A percentile compares a stretch with the other conserved stretches of the same genome.
Conservation (phyloP, 2,797 vertebrate genomes). For the Xenops minutus region DNA sequence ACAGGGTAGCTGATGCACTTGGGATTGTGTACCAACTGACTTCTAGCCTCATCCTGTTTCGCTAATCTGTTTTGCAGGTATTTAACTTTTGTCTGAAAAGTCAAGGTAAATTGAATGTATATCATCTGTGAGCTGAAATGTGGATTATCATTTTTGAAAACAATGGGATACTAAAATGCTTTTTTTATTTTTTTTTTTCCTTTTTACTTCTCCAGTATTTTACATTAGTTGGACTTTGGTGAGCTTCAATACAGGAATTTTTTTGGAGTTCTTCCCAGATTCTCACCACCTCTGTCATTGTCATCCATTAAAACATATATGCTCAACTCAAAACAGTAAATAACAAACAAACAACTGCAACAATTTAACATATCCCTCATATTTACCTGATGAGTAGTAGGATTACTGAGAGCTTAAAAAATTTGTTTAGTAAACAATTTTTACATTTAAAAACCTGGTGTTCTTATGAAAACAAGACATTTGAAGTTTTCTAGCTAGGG, state of each 20-base stretch:
- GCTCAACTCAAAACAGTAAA: conserved; percentile 2
- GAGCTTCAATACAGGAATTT: not conserved
- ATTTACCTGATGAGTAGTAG: not conserved
- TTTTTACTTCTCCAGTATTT: not conserved
- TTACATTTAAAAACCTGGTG: not conserved
- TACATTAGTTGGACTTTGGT: not conserved
- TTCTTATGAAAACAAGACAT: not conserved
- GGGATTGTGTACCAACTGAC: not conserved
- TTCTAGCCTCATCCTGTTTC: not conserved
- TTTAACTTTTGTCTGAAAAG: not conserved
- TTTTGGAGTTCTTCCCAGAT: not conserved
- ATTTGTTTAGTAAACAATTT: not conserved
- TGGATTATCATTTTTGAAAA: not conserved
- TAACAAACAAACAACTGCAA: not conserved
- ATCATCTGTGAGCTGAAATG: not conserved
- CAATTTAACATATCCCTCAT: not conserved
- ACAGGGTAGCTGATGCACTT: not conserved
- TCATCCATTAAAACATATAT: not conserved
- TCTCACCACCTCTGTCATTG: not conserved
- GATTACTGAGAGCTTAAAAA: not conserved
- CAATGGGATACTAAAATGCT: not conserved
- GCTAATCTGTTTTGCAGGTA: not conserved
- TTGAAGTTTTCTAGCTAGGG: not conserved
- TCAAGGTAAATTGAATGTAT: not conserved
- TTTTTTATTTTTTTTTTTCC: not conserved